Evolutionary conservation across 2,113 vertebrate genomes (phyloP).

Genomic region (Glaucidium brasilianum): DNA sequence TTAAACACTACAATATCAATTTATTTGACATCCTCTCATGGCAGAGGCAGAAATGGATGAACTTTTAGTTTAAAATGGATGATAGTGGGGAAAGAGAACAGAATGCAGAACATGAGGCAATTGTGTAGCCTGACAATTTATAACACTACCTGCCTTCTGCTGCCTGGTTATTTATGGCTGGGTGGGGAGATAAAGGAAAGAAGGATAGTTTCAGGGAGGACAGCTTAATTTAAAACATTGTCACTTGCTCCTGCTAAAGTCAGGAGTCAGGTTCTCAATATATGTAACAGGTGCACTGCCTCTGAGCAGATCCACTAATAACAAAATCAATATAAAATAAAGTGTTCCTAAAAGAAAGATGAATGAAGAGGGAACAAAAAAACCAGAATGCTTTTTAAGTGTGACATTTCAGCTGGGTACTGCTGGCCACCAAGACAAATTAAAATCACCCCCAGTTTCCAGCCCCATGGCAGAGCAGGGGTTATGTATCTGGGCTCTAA

Average conservation of each 20-base stretch:
- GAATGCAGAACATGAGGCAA: slow-evolving; percentile 60
- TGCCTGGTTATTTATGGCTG: slow-evolving; percentile 56
- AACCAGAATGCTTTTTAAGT: neutral
- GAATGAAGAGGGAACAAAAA: neutral
- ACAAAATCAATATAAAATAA: slow-evolving; percentile 41
- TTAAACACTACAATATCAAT: neutral
- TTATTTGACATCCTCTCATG: neutral
- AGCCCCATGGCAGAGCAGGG: neutral
- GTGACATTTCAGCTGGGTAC: neutral
- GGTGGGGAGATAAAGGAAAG: slow-evolving; percentile 56
- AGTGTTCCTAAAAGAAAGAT: slow-evolving; percentile 18
- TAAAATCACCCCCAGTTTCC: neutral
- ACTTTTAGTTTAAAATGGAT: slow-evolving; percentile 65
- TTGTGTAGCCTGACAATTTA: slow-evolving; percentile 62
- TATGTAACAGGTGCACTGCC: neutral
- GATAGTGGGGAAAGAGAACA: slow-evolving; percentile 16
- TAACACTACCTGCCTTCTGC: slow-evolving; percentile 56
- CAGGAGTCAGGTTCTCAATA: slow-evolving; percentile 52
- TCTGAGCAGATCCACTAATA: slow-evolving; percentile 32
- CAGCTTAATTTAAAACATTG: slow-evolving; percentile 64
- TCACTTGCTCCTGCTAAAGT: slow-evolving; percentile 15
- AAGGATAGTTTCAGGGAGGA: slow-evolving; percentile 42
- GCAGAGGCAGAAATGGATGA: slow-evolving; percentile 12
- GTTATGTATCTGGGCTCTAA: neutral
- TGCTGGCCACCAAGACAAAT: neutral